These are phyloP conservation scores for Spheniscus mendiculus DNA, from an alignment of 2,113 vertebrate genomes.

Conservation along the genomic window DNA sequence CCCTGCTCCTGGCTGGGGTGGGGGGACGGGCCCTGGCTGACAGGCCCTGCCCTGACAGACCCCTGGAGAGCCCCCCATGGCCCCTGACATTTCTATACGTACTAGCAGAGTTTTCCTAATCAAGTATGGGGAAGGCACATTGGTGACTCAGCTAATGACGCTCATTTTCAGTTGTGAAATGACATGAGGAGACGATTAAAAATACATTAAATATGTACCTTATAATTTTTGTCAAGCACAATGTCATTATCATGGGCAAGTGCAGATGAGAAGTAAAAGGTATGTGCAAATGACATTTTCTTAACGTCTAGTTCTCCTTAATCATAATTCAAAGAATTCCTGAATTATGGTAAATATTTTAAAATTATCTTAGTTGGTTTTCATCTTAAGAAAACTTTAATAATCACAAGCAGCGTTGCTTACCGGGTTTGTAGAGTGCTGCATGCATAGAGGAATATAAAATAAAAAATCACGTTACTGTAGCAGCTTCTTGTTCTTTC, in stretches of 20 bases:
- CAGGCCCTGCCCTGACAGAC: background rate
- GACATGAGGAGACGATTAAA: background rate
- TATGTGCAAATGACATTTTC: conserved; percentile 4
- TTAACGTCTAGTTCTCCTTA: background rate
- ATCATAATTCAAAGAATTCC: conserved; percentile 35
- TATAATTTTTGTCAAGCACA: conserved; percentile 29
- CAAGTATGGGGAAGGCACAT: background rate
- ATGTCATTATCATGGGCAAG: conserved; percentile 24
- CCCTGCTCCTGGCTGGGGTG: background rate
- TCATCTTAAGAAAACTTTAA: conserved; percentile 40
- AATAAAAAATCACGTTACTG: background rate
- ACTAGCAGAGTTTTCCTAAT: background rate
- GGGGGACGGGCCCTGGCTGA: background rate
- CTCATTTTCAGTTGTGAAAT: conserved; percentile 31
- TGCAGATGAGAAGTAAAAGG: background rate
- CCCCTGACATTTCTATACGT: rapidly evolving
- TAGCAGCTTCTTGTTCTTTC: background rate
- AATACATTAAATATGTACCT: conserved; percentile 28
- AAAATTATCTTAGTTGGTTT: conserved; percentile 12
- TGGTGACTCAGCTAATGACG: conserved; percentile 29
- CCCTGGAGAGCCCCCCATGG: background rate
- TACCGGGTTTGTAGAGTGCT: background rate
- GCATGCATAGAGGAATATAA: background rate
- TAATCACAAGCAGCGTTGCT: conserved; percentile 24
- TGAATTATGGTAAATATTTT: conserved; percentile 43